Base-by-base conservation (phyloP, 1,140 invertebrate species). In the Tenebrio molitor region DNA sequence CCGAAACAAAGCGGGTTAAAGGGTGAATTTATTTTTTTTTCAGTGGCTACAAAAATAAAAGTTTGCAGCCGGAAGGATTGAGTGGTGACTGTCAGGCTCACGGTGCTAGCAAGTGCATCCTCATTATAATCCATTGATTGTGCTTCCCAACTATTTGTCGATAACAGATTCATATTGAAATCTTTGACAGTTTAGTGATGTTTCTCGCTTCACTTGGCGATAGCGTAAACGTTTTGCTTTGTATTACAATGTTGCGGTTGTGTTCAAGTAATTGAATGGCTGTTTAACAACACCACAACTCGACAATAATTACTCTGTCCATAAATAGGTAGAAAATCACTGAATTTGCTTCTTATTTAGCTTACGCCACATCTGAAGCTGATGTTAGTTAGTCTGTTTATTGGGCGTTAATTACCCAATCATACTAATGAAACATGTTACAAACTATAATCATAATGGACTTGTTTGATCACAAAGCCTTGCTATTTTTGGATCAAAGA, bases 121-220 rank as follows among this genome's bases (percentile, higher is more conserved):
- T 39, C 7, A n/a, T 46, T 46, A 6, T 46, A 46, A 17, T 17
- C 16, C 4, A 17, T 6, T 12, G 23, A 58, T n/a, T 58, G n/a
- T 33, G 23, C 29, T 14, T 58, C 10, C 10, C 5, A 53, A 53
- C 17, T 19, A 16, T 46, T 46, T n/a, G 46, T 53, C 46, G 21
- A 19, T 53, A 53, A 14, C 50, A 58, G 36, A 58, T 58, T 29
- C 21, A 58, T 58, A 12, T 58, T 12, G 14, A 12, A 58, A 58
- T 58, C 23, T 33, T 58, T 17, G 50, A 58, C 50, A 58, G 50
- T 29, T 33, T 23, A 29, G 50, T 29, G 50, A 58, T 58, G 50
- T 58, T 29, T 29, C 23, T 4, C 50, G 23, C 50, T 29, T 58
- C 50, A 58, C 44, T 58, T 58, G 50, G 8, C 23, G 23, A 15